A percentile compares a stretch with the other conserved stretches of the same genome.
Evolutionary conservation across 2,113 vertebrate species (phyloP).

Genomic region (Cyanoliseus patagonus): DNA sequence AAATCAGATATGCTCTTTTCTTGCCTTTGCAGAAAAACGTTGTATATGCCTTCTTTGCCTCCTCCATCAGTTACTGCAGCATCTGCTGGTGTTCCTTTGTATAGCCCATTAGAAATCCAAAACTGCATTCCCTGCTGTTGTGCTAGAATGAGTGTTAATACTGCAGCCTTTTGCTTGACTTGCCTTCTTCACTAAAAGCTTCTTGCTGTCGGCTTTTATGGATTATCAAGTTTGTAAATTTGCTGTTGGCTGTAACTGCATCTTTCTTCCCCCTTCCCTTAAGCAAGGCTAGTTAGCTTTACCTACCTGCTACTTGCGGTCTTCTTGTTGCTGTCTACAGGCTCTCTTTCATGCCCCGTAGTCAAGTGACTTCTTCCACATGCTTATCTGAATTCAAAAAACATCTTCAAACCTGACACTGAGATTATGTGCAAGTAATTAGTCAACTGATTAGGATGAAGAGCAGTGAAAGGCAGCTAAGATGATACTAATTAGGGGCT

Average conservation of each 20-base stretch:
- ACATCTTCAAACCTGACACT: background rate
- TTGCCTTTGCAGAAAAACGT: background rate
- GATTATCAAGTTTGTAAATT: background rate
- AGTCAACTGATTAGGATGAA: conserved; percentile 36
- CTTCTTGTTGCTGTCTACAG: background rate
- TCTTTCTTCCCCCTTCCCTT: background rate
- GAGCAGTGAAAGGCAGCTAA: conserved; percentile 45
- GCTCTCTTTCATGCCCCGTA: background rate
- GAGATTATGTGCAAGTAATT: conserved; percentile 36
- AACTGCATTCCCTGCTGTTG: fast-evolving
- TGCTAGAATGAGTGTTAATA: background rate
- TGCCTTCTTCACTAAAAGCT: background rate
- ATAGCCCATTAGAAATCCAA: background rate
- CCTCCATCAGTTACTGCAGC: background rate
- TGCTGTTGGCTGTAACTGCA: background rate
- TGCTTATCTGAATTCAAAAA: background rate
- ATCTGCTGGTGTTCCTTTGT: background rate
- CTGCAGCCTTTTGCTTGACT: background rate
- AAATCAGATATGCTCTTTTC: background rate
- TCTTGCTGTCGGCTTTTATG: background rate
- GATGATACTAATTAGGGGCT: conserved; percentile 57
- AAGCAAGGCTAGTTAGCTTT: background rate
- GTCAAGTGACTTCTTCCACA: background rate
- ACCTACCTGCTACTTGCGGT: background rate
- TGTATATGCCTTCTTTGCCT: background rate